Percentiles rank a stretch among this genome's conserved stretches.
Conservation (phyloP, 2,113 vertebrate species). For the Chelonoidis abingdonii region DNA sequence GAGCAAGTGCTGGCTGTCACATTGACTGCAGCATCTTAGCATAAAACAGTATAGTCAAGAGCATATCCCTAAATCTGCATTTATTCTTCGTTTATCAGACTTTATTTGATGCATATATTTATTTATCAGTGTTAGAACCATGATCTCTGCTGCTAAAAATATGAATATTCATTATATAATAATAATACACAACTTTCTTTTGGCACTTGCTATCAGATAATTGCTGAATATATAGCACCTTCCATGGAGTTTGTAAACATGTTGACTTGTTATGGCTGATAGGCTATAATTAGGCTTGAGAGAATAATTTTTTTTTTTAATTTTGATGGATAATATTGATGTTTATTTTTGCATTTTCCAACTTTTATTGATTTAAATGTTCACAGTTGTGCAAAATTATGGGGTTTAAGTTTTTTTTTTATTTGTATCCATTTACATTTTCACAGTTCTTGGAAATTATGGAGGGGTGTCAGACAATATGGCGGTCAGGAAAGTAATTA, state of each 20-base stretch:
- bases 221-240: neutral
- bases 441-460: neutral
- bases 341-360: neutral
- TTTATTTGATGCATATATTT: rapidly evolving
- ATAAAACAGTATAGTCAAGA: neutral
- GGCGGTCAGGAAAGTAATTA: neutral
- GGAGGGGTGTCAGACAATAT: neutral
- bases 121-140: neutral
- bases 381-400: neutral
- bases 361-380: neutral
- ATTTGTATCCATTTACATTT: neutral
- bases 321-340: neutral
- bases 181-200: neutral
- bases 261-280: neutral
- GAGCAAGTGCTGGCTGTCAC: neutral
- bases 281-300: neutral
- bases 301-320: neutral
- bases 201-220: neutral
- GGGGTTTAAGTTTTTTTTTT: neutral
- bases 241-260: rapidly evolving
- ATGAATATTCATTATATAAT: neutral
- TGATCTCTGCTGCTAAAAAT: rapidly evolving
- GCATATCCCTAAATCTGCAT: neutral
- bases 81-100: neutral
- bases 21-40: neutral